A percentile compares a stretch with the other conserved stretches of the same genome.
Evolutionary conservation across 2,797 vertebrate genomes (phyloP).

Genomic region (Periophthalmus magnuspinnatus): DNA sequence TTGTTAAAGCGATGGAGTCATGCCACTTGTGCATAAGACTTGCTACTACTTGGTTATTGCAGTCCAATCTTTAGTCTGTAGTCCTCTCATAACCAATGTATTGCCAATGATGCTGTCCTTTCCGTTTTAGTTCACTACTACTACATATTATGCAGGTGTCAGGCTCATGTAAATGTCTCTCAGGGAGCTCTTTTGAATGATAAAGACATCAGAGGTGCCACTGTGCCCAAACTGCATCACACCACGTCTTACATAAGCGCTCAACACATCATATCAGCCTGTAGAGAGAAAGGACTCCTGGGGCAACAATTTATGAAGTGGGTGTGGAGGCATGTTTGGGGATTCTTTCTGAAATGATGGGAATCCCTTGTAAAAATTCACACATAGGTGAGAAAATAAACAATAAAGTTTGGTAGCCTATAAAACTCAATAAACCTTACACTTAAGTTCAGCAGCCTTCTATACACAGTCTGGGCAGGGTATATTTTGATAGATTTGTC

Average conservation of each 20-base stretch:
- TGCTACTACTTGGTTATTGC: no score
- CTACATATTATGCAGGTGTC: neutral
- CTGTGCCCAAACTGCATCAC: constrained; percentile 47
- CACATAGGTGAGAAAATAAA: neutral
- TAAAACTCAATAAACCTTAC: neutral
- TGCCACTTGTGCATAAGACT: no score
- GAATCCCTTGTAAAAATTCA: constrained; percentile 41
- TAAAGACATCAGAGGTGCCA: constrained; percentile 38
- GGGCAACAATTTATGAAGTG: constrained; percentile 29
- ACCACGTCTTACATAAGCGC: constrained; percentile 43
- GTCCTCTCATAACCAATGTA: neutral
- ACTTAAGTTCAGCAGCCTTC: neutral
- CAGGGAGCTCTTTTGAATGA: neutral
- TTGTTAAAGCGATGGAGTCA: no score
- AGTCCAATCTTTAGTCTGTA: no score
- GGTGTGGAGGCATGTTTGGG: constrained; percentile 39
- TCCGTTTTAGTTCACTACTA: neutral
- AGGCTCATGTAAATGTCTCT: neutral
- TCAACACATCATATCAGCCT: constrained; percentile 37
- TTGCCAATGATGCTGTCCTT: neutral
- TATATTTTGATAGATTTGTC: neutral
- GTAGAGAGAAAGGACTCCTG: constrained; percentile 36
- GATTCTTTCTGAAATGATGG: constrained; percentile 25
- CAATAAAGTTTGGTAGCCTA: neutral
- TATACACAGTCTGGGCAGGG: no score